phyloP scores from a whole-genome alignment of 2,113 vertebrate species.

The Tenebrosternarchus preto region DNA sequence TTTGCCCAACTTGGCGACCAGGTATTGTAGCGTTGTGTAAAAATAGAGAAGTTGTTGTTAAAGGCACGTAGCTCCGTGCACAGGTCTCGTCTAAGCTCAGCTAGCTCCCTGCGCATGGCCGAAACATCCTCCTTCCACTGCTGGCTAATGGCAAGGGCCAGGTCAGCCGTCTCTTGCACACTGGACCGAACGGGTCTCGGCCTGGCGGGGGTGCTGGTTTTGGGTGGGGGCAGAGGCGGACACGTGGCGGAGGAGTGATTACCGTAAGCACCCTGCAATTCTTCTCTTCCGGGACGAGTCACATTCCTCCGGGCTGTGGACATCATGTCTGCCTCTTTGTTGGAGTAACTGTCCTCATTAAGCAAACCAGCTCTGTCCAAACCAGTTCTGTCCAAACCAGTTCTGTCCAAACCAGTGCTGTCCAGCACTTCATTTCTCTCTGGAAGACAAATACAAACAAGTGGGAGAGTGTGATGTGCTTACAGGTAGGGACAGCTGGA shows the following conservation, averaged over 20 bases:
- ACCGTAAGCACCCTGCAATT: conserved; percentile 64
- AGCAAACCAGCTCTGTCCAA: conserved; percentile 77
- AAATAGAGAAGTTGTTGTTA: conserved; percentile 78
- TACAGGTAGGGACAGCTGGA: conserved; percentile 76
- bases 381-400: too few species aligned
- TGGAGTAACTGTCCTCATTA: conserved; percentile 71
- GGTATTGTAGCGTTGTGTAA: conserved; percentile 78
- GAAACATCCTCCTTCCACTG: conserved; percentile 80
- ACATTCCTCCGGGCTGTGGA: conserved; percentile 74
- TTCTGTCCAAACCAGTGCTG: too few species aligned
- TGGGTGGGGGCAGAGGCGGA: conserved; percentile 68
- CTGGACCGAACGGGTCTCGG: conserved; percentile 72
- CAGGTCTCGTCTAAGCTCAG: conserved; percentile 75
- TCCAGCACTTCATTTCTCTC: conserved; percentile 80
- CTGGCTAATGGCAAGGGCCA: conserved; percentile 77
- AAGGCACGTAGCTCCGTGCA: conserved; percentile 78
- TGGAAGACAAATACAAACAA: conserved; percentile 81
- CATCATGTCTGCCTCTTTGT: conserved; percentile 70
- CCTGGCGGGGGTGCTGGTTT: conserved; percentile 54
- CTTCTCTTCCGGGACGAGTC: conserved; percentile 73
- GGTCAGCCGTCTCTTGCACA: conserved; percentile 74
- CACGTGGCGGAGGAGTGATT: conserved; percentile 68
- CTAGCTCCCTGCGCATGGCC: conserved; percentile 76
- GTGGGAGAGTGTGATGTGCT: conserved; percentile 64
- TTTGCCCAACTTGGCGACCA: conserved; percentile 72